Evolutionary conservation across 35 echinoderm and acorn worm species (phyloP).

Genomic region (Apostichopus parvimensis): DNA sequence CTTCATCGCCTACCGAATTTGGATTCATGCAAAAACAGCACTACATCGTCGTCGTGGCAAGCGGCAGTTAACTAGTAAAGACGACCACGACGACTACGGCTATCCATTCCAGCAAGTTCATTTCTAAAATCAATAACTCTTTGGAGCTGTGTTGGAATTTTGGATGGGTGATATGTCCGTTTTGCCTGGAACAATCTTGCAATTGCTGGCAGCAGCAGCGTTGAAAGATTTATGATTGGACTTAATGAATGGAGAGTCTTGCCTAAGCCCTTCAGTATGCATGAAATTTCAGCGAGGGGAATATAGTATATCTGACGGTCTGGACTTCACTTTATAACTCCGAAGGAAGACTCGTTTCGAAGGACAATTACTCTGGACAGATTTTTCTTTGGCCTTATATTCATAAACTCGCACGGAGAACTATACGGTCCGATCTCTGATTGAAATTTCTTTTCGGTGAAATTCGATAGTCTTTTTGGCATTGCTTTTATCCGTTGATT

Average conservation of each 20-base stretch:
- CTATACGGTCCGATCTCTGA: not conserved
- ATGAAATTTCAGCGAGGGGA: not conserved
- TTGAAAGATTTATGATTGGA: conserved; percentile 38
- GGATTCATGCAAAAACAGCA: too few species aligned
- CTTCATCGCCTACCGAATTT: too few species aligned
- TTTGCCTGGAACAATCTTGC: conserved; percentile 1
- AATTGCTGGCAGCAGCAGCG: not conserved
- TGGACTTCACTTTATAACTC: not conserved
- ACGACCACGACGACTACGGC: too few species aligned
- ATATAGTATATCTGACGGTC: conserved; percentile 6
- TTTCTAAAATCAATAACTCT: conserved; percentile 23
- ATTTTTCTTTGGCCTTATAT: not conserved
- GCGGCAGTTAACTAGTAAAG: too few species aligned
- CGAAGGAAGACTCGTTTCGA: not conserved
- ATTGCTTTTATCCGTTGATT: not conserved
- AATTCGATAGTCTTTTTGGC: not conserved
- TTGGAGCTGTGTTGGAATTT: conserved; percentile 12
- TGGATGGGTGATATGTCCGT: conserved; percentile 1
- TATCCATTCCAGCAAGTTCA: not conserved
- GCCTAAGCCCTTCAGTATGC: conserved; percentile 5
- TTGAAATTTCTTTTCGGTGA: not conserved
- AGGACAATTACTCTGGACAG: not conserved
- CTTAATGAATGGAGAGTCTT: conserved; percentile 39
- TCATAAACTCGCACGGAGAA: not conserved
- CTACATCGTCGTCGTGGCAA: too few species aligned